A percentile compares a stretch with the other conserved stretches of the same genome.
Evolutionary conservation across 2,888 invertebrate genomes (phyloP).

Genomic region (Chelonus formosanus): DNA sequence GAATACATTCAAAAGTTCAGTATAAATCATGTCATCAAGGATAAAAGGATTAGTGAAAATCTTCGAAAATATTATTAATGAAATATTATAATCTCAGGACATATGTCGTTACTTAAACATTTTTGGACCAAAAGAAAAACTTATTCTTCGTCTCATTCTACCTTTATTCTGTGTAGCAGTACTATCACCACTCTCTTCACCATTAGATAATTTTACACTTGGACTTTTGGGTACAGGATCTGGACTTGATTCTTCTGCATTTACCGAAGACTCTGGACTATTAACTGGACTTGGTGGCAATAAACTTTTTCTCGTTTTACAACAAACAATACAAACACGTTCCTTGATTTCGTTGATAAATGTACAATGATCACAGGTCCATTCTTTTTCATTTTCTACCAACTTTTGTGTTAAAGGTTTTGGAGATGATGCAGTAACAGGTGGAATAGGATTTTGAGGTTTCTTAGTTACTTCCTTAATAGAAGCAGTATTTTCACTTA

Average conservation of each 20-base stretch:
- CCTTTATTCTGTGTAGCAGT: conserved; percentile 69
- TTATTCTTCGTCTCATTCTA: conserved; percentile 78
- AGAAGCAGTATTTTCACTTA: background rate
- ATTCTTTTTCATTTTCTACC: conserved; percentile 64
- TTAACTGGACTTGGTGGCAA: conserved; percentile 47
- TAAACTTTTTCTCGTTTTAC: conserved; percentile 73
- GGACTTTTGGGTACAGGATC: conserved; percentile 42
- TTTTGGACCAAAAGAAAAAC: conserved; percentile 79
- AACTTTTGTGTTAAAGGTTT: conserved; percentile 15
- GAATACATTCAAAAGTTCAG: conserved; percentile 37
- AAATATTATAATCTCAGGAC: no score
- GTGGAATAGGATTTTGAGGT: conserved; percentile 29
- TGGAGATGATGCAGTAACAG: conserved; percentile 5
- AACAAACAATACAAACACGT: conserved; percentile 85
- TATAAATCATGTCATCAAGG: background rate
- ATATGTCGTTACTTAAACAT: conserved; percentile 59
- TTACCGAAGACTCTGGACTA: conserved; percentile 35
- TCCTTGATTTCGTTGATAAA: conserved; percentile 83
- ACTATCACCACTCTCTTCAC: conserved; percentile 61
- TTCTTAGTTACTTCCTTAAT: conserved; percentile 9
- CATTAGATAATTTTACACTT: conserved; percentile 48
- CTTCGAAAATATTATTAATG: background rate
- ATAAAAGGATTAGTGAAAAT: conserved; percentile 11
- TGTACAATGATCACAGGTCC: conserved; percentile 92
- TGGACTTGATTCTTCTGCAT: conserved; percentile 23